Conservation (phyloP, 2,888 invertebrate species). For the Perdita meconis region DNA sequence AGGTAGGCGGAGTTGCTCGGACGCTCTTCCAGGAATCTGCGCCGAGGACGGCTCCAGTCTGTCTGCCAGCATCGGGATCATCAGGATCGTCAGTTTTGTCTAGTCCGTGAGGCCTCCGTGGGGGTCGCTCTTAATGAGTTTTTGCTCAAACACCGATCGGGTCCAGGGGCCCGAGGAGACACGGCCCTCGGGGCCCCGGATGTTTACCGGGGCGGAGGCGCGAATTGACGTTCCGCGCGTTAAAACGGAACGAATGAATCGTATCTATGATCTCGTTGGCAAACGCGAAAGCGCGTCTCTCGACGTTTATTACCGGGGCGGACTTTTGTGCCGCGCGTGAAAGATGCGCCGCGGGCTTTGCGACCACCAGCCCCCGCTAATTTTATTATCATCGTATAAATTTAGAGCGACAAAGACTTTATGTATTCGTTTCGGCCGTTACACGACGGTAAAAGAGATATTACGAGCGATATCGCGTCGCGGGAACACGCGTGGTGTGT, state of each 20-base stretch:
- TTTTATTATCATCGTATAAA: conserved; percentile 57
- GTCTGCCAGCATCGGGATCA: conserved; percentile 82
- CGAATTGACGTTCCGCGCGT: conserved; percentile 24
- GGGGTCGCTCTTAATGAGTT: conserved; percentile 79
- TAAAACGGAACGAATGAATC: conserved; percentile 37
- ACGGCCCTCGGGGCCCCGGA: background rate
- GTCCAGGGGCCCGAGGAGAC: too few species aligned
- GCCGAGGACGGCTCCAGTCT: conserved; percentile 79
- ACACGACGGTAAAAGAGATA: conserved; percentile 64
- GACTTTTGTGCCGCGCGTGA: conserved; percentile 43
- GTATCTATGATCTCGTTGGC: conserved; percentile 53
- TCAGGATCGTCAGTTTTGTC: conserved; percentile 79
- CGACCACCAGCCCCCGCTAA: conserved; percentile 25
- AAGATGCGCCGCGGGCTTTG: conserved; percentile 24
- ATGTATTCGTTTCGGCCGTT: conserved; percentile 57
- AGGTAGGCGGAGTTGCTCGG: conserved; percentile 78
- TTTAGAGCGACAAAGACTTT: conserved; percentile 49
- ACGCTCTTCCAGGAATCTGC: conserved; percentile 80
- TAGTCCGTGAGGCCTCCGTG: conserved; percentile 66
- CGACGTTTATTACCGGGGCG: conserved; percentile 48
- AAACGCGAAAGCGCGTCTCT: conserved; percentile 48
- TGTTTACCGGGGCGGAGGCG: conserved; percentile 4
- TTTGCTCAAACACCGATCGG: conserved; percentile 62
- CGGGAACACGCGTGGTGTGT: conserved; percentile 64
- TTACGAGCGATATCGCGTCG: conserved; percentile 59